These are phyloP conservation scores for Falcaria lacertinaria DNA, from an alignment of 2,888 invertebrate genomes.

Conservation along the genomic window DNA sequence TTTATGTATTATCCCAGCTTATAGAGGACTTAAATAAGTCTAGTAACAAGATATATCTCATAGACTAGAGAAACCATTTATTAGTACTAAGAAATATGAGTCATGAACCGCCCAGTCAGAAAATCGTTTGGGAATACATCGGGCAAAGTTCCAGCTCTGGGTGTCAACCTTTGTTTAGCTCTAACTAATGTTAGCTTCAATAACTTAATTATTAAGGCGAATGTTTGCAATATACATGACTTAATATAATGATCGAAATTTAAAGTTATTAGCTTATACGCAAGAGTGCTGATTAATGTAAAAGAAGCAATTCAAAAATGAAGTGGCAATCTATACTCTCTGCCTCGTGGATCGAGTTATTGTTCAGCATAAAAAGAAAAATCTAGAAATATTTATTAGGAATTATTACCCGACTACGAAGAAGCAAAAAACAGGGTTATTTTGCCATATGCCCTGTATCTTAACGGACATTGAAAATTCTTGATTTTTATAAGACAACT, in stretches of 20 bases:
- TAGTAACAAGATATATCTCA: neutral
- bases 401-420: no score
- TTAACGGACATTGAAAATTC: no score
- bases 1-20: neutral
- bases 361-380: no score
- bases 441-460: no score
- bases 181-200: slow-evolving; percentile 25
- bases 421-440: no score
- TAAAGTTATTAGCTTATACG: neutral
- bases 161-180: slow-evolving; percentile 39
- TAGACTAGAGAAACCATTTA: neutral
- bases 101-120: slow-evolving; percentile 12
- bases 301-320: neutral
- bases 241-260: slow-evolving; percentile 3
- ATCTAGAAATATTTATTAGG: no score
- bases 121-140: slow-evolving; percentile 41
- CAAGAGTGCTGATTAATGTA: no score
- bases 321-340: no score
- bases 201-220: slow-evolving; percentile 28
- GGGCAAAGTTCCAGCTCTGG: slow-evolving; percentile 46
- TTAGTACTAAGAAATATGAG: neutral
- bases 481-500: no score
- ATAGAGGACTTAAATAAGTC: neutral
- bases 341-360: no score
- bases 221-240: slow-evolving; percentile 5